These are phyloP conservation scores for Oreohelix idahoensis DNA, from an alignment of 1,140 invertebrate genomes.

Conservation along the genomic window DNA sequence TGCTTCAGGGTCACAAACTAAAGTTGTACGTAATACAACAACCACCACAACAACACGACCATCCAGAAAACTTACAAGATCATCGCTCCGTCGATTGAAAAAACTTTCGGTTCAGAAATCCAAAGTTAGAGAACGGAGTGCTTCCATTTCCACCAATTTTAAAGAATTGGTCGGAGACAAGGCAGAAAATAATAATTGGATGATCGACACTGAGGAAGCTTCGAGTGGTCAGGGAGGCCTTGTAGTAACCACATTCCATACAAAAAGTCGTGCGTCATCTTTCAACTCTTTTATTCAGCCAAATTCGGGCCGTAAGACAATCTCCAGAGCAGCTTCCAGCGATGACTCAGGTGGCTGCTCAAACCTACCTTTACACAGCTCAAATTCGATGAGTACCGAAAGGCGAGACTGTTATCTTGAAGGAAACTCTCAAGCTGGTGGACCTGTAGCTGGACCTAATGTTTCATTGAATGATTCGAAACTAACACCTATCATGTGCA, in stretches of 20 bases:
- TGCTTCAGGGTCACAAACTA: neutral
- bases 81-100: neutral
- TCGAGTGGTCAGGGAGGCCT: neutral
- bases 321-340: neutral
- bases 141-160: neutral
- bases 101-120: neutral
- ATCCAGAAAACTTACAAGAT: neutral
- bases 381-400: neutral
- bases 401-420: neutral
- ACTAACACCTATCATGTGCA: neutral
- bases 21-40: neutral
- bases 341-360: constrained; percentile 5
- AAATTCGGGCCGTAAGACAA: neutral
- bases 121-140: neutral
- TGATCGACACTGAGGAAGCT: neutral
- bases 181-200: neutral
- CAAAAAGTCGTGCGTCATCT: neutral
- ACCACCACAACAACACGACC: neutral
- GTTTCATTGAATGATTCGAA: neutral
- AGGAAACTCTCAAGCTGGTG: neutral
- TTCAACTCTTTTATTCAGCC: neutral
- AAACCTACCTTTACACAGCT: neutral
- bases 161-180: neutral
- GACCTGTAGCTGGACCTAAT: neutral
- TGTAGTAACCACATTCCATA: neutral